Percentiles rank a stretch among this genome's conserved stretches.
Conservation (phyloP, 2,797 vertebrate species). For the Sebastes taczanowskii region DNA sequence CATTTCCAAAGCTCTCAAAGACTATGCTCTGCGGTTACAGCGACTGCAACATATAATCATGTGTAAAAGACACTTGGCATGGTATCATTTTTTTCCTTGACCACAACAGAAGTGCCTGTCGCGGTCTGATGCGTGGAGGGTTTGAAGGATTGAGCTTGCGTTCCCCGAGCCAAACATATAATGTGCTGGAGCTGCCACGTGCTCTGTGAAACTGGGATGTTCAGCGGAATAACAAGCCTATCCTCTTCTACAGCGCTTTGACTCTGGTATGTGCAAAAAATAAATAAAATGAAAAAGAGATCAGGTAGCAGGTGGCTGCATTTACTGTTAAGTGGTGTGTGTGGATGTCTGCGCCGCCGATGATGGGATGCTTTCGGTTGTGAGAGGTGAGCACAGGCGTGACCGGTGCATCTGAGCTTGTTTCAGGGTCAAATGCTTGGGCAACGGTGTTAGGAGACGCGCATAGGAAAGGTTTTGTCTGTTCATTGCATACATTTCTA, state of each 20-base stretch:
- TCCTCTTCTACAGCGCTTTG: not conserved
- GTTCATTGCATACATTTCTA: not conserved
- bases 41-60: conserved; percentile 44
- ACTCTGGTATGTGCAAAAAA: not conserved
- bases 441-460: not conserved
- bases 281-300: not conserved
- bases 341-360: conserved; percentile 43
- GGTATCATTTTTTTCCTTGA: conserved; percentile 40
- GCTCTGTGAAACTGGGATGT: conserved; percentile 15
- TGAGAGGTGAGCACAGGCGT: conserved; percentile 17
- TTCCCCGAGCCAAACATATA: not conserved
- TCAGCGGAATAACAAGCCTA: conserved; percentile 20
- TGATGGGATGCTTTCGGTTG: conserved; percentile 32
- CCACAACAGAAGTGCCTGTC: conserved; percentile 18
- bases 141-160: not conserved
- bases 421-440: conserved; percentile 45
- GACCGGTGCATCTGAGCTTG: conserved; percentile 27
- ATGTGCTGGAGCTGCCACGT: conserved; percentile 1
- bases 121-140: conserved; percentile 4
- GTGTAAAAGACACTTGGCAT: conserved; percentile 60
- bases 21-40: conserved; percentile 8
- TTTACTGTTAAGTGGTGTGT: conserved; percentile 48
- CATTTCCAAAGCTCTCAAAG: conserved; percentile 55
- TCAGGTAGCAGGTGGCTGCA: conserved; percentile 56
- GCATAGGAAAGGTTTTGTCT: not conserved